Conservation (phyloP, 2,113 vertebrate genomes). For the Entelurus aequoreus region DNA sequence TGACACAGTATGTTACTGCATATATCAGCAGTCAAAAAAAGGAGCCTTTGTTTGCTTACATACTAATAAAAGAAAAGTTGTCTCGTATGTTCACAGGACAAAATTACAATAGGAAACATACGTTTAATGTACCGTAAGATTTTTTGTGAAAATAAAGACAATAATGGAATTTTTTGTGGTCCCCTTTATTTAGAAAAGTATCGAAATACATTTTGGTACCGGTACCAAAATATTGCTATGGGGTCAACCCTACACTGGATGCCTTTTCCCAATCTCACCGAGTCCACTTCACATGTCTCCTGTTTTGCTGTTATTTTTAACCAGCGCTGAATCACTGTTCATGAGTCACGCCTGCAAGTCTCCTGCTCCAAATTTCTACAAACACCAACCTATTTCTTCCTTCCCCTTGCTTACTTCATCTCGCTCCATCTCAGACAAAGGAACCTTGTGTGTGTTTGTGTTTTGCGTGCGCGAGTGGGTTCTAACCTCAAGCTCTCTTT, state of each 20-base stretch:
- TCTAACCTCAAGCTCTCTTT: constrained; percentile 51
- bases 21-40: too few species aligned
- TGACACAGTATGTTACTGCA: too few species aligned
- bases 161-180: too few species aligned
- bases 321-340: constrained; percentile 57
- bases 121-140: too few species aligned
- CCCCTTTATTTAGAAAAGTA: too few species aligned
- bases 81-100: too few species aligned
- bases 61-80: too few species aligned
- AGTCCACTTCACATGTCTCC: constrained; percentile 39
- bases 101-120: too few species aligned
- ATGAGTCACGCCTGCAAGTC: constrained; percentile 56
- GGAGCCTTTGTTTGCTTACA: too few species aligned
- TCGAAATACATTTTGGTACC: too few species aligned
- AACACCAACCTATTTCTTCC: constrained; percentile 28
- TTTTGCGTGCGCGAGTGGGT: constrained; percentile 36
- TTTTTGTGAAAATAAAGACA: too few species aligned
- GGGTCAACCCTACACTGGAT: background rate
- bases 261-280: constrained; percentile 42
- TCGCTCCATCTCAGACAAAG: constrained; percentile 51
- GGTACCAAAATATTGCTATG: too few species aligned
- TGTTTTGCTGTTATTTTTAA: constrained; percentile 62
- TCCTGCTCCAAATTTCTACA: constrained; percentile 44
- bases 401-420: constrained; percentile 14
- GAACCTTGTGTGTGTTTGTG: constrained; percentile 39